Base-by-base conservation (phyloP, 2,113 vertebrate species). In the Melanostigma gelatinosum region DNA sequence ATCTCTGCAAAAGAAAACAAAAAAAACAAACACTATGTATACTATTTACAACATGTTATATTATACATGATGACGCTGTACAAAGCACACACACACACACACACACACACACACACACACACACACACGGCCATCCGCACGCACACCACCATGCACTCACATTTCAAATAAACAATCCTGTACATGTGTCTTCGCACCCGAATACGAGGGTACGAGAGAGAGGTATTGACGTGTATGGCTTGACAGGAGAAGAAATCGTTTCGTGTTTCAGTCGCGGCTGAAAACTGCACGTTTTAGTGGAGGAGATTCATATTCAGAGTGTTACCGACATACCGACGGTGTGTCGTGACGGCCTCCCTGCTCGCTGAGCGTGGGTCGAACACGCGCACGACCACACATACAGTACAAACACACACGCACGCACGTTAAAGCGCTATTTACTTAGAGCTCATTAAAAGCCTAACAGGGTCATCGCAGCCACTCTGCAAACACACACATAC, bases 171-270 rank as follows among this genome's bases (percentile, higher is more conserved):
- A 84, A 93, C 87, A 92, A 84, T 81, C 85, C 93, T 94, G 88
- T 94, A 94, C 94, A 95, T 89, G 87, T 91, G 92, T 96, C 89
- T 92, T 89, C 92, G 96, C 95, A 96, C 96, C 97, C 96, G 94
- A 96, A 95, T 93, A 94, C 93, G 93, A 96, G 94, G 95, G 92
- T 95, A 94, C 94, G 92, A 95, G 88, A 96, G 89, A 96, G 97
- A 99, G 97, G 97, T 98, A 98, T 97, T 96, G 96, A 96, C 95
- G 95, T 97, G 96, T 99, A 99, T 99, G 97, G 97, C 97, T 99
- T 98, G 95, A 95, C 95, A 91, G 90, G 92, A 93, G 92, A 87
- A 86, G 80, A 89, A 87, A 48, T 82, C 7, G 60, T 83, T 82
- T 76, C 57, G 58, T 79, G 58, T 91, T 84, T 90, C 63, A 38